Conservation (phyloP, 2,888 invertebrate genomes). For the Pocota personata region DNA sequence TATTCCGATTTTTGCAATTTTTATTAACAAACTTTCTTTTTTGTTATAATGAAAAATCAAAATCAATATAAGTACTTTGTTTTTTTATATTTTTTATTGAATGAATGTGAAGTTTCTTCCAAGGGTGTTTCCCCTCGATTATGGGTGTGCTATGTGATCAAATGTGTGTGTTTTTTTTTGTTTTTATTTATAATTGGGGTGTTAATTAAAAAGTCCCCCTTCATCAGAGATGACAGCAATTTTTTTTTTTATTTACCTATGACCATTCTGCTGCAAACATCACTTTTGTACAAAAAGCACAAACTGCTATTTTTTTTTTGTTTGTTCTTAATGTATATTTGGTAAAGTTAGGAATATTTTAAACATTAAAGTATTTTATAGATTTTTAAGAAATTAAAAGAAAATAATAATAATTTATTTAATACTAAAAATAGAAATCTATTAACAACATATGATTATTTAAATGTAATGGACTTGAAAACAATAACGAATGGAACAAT, state of each 20-base stretch:
- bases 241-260: background rate
- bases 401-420: slow-evolving; percentile 15
- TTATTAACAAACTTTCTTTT: background rate
- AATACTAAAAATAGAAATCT: background rate
- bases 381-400: slow-evolving; percentile 2
- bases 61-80: slow-evolving; percentile 20
- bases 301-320: slow-evolving; percentile 27
- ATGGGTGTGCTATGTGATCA: slow-evolving; percentile 16
- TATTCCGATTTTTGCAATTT: slow-evolving; percentile 42
- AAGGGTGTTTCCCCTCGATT: slow-evolving; percentile 6
- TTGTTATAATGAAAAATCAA: slow-evolving; percentile 18
- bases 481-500: slow-evolving; percentile 72
- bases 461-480: slow-evolving; percentile 65
- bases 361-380: slow-evolving; percentile 41
- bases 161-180: background rate
- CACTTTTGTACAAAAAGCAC: slow-evolving; percentile 73
- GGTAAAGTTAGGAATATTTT: slow-evolving; percentile 35
- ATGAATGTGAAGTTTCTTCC: slow-evolving; percentile 41
- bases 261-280: slow-evolving; percentile 37
- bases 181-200: background rate
- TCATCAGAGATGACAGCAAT: background rate
- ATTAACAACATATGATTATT: slow-evolving; percentile 25
- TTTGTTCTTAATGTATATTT: slow-evolving; percentile 41
- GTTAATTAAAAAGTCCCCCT: background rate
- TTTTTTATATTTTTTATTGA: slow-evolving; percentile 24